Percentiles rank a stretch among this genome's conserved stretches.
These are phyloP conservation scores for Venustaconcha ellipsiformis DNA, from an alignment of 1,140 invertebrate species.

Conservation along the genomic window DNA sequence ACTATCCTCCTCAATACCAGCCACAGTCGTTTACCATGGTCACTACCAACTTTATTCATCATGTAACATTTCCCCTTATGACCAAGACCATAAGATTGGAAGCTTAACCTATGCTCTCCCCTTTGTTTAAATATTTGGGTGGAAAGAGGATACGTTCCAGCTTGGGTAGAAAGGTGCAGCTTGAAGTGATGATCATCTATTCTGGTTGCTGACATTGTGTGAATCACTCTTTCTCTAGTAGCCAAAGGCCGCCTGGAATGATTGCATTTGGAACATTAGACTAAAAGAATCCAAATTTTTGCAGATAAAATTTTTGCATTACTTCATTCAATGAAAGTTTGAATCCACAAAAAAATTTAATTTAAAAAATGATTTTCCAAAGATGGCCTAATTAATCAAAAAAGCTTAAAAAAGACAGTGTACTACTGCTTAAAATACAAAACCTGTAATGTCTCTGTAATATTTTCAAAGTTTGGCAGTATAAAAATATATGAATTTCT, in stretches of 20 bases:
- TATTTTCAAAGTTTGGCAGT: no score
- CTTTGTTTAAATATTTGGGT: no score
- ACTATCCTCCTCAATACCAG: no score
- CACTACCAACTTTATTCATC: no score
- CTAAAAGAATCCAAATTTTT: background rate
- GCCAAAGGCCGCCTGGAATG: constrained; percentile 53
- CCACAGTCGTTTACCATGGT: no score
- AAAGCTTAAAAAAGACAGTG: background rate
- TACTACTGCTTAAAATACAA: background rate
- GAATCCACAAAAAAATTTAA: background rate
- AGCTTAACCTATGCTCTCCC: no score
- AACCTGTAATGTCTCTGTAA: no score
- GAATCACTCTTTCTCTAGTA: constrained; percentile 50
- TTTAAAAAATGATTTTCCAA: background rate
- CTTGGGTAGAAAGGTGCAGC: constrained; percentile 84
- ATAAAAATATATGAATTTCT: no score
- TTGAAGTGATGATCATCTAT: constrained; percentile 61
- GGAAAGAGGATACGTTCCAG: constrained; percentile 79
- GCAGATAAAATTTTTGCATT: background rate
- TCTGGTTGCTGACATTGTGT: constrained; percentile 43
- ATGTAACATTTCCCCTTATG: no score
- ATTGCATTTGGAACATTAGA: background rate
- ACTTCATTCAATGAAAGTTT: background rate
- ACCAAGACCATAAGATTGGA: no score
- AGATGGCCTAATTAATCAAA: background rate